A percentile compares a stretch with the other conserved stretches of the same genome.
Evolutionary conservation across 1,140 invertebrate genomes (phyloP).

Genomic region (Drosophila burlai): DNA sequence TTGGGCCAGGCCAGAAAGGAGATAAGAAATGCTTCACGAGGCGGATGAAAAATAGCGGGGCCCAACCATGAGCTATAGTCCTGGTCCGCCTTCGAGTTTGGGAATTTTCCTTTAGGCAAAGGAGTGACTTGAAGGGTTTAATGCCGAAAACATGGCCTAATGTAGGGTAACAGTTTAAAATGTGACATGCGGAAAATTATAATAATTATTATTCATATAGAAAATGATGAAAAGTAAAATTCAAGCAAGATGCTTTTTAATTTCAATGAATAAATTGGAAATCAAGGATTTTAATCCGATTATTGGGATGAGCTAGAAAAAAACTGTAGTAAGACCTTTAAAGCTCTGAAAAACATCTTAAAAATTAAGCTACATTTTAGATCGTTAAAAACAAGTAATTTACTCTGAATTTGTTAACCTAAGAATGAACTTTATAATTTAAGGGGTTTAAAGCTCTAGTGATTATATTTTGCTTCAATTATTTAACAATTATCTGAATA

Average conservation of each 20-base stretch:
- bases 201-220: background rate
- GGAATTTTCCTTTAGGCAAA: background rate
- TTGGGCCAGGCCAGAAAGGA: slow-evolving; percentile 7
- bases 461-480: too few relatives aligned
- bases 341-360: too few relatives aligned
- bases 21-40: slow-evolving; percentile 22
- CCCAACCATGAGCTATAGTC: slow-evolving; percentile 10
- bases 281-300: too few relatives aligned
- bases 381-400: too few relatives aligned
- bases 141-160: background rate
- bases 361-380: too few relatives aligned
- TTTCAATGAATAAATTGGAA: too few relatives aligned
- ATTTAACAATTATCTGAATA: too few relatives aligned
- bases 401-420: too few relatives aligned
- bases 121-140: background rate
- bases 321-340: too few relatives aligned
- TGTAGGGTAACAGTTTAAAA: background rate
- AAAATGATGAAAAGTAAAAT: background rate
- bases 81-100: background rate
- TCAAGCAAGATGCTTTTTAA: background rate
- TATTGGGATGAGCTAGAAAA: too few relatives aligned
- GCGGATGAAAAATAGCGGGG: slow-evolving; percentile 33
- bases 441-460: too few relatives aligned
- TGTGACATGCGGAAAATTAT: background rate
- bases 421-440: too few relatives aligned